Conservation (phyloP, 2,113 vertebrate genomes). For the Pluvialis apricaria region DNA sequence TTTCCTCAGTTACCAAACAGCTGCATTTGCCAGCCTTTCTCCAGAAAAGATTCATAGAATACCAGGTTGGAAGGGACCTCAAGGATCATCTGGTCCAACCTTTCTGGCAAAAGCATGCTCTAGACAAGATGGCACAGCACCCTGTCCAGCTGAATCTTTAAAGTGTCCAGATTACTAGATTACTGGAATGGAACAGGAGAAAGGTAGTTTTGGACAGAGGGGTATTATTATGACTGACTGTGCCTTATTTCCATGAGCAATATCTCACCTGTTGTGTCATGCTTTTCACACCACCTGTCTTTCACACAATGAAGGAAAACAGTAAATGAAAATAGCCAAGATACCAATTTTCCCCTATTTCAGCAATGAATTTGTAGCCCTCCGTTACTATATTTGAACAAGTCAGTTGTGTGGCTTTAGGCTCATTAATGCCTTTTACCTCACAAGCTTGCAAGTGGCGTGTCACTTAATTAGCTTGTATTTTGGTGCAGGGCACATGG, state of each 20-base stretch:
- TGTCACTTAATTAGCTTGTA: not conserved
- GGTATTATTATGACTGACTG: not conserved
- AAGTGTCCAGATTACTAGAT: not conserved
- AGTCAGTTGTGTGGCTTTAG: not conserved
- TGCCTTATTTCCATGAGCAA: not conserved
- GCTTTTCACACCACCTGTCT: not conserved
- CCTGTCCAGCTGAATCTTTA: not conserved
- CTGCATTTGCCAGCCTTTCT: not conserved
- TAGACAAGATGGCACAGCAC: not conserved
- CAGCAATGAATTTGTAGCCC: not conserved
- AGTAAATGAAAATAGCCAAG: not conserved
- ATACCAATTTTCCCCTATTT: not conserved
- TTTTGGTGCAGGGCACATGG: slow-evolving; percentile 86
- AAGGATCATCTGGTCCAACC: not conserved
- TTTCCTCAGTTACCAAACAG: not conserved
- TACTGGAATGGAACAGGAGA: not conserved
- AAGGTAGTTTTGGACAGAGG: not conserved
- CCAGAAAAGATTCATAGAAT: not conserved
- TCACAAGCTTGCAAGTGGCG: not conserved
- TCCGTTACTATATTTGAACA: not conserved
- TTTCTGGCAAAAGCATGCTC: not conserved
- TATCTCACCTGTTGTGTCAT: not conserved
- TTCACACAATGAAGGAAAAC: not conserved
- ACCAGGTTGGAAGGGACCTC: not conserved
- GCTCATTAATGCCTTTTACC: not conserved